These are phyloP conservation scores for Dasysyrphus tricinctus DNA, from an alignment of 2,888 invertebrate genomes.

Conservation along the genomic window DNA sequence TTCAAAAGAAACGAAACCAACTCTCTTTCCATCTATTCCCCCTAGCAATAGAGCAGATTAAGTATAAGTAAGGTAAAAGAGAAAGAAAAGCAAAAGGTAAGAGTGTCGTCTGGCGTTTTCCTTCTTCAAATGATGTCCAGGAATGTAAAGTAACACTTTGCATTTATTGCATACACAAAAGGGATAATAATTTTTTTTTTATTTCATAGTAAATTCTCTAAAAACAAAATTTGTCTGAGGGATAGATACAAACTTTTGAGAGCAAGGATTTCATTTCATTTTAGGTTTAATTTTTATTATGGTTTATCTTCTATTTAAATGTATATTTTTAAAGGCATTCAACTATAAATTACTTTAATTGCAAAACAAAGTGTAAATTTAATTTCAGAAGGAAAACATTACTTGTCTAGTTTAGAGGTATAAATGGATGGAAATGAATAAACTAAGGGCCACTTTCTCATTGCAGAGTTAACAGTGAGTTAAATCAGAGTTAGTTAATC, in stretches of 20 bases:
- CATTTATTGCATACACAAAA: constrained; percentile 59
- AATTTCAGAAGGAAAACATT: constrained; percentile 8
- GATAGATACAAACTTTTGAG: constrained; percentile 31
- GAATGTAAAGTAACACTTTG: constrained; percentile 68
- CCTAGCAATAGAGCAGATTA: neutral
- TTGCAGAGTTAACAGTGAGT: too few relatives aligned
- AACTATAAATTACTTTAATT: neutral
- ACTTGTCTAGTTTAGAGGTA: too few relatives aligned
- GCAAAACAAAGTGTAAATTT: neutral
- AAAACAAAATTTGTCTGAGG: constrained; percentile 39
- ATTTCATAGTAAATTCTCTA: constrained; percentile 1
- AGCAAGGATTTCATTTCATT: constrained; percentile 43
- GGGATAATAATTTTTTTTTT: constrained; percentile 43
- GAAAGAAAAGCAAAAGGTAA: neutral
- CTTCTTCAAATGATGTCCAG: constrained; percentile 55
- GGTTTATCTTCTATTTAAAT: constrained; percentile 5
- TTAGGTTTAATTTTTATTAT: neutral
- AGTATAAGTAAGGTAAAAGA: neutral
- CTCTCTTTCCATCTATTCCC: neutral
- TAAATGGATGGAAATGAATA: too few relatives aligned
- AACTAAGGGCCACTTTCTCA: too few relatives aligned
- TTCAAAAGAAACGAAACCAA: neutral
- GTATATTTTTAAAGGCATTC: neutral
- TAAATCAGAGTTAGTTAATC: too few relatives aligned
- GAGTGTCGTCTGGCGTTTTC: constrained; percentile 48